phyloP scores from a whole-genome alignment of 2,113 vertebrate genomes.

The Scomber scombrus region DNA sequence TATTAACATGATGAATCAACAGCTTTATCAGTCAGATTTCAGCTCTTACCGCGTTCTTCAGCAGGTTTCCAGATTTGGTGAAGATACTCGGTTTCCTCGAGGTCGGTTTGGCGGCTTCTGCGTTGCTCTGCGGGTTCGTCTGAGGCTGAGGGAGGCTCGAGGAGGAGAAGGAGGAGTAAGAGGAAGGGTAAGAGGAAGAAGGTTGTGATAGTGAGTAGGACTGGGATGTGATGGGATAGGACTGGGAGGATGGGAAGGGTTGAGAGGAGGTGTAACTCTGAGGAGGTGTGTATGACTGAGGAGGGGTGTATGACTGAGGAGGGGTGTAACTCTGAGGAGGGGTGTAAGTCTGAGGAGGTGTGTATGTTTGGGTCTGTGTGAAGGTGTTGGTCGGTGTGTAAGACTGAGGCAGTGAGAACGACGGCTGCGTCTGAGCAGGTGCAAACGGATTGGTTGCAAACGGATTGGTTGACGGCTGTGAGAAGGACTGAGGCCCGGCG shows the following conservation, averaged over 20 bases:
- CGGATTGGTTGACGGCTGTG: conserved; percentile 50
- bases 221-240: conserved; percentile 10
- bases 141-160: conserved; percentile 22
- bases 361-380: background rate
- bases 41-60: conserved; percentile 78
- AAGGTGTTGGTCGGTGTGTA: conserved; percentile 9
- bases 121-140: conserved; percentile 24
- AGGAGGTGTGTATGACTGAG: background rate
- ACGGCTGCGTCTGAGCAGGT: conserved; percentile 11
- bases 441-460: conserved; percentile 57
- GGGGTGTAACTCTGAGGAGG: background rate
- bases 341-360: background rate
- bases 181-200: background rate
- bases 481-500: conserved; percentile 21
- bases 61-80: conserved; percentile 77
- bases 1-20: background rate
- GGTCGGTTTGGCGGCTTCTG: conserved; percentile 36
- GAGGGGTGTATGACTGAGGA: background rate
- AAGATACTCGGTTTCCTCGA: conserved; percentile 77
- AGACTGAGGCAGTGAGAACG: conserved; percentile 26
- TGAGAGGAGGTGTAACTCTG: background rate
- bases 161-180: background rate
- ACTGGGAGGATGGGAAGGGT: background rate
- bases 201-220: background rate
- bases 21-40: background rate